Conservation (phyloP, 2,888 invertebrate genomes). For the Drosophila phalerata region DNA sequence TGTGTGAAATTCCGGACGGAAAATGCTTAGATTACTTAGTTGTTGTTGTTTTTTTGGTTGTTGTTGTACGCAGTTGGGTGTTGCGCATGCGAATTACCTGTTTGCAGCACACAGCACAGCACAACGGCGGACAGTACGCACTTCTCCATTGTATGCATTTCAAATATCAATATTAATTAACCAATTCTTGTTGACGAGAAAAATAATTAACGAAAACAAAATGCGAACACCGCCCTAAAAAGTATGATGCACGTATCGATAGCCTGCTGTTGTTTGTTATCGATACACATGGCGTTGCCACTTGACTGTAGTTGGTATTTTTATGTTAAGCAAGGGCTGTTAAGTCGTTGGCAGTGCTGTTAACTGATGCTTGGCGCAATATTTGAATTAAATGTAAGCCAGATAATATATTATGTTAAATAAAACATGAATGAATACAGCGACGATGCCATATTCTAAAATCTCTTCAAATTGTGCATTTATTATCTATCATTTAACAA, state of each 20-base stretch:
- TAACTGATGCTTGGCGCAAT: not conserved
- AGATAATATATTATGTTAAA: too few species aligned
- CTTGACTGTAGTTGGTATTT: not conserved
- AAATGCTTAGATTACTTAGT: not conserved
- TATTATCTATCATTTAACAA: too few species aligned
- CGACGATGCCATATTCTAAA: too few species aligned
- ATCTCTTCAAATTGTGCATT: not conserved
- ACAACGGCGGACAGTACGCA: slow-evolving; percentile 35
- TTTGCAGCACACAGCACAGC: slow-evolving; percentile 59
- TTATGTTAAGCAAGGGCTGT: slow-evolving; percentile 5
- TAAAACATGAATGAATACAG: too few species aligned
- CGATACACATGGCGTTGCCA: slow-evolving; percentile 39
- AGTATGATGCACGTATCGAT: slow-evolving; percentile 59
- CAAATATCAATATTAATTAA: slow-evolving; percentile 19
- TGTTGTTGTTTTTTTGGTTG: slow-evolving; percentile 11
- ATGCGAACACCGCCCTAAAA: slow-evolving; percentile 66
- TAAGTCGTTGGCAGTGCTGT: not conserved
- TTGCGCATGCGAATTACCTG: slow-evolving; percentile 53
- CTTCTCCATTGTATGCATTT: slow-evolving; percentile 61
- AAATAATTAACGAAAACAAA: slow-evolving; percentile 62
- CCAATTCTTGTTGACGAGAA: slow-evolving; percentile 8
- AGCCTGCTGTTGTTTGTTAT: slow-evolving; percentile 8
- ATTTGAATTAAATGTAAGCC: too few species aligned
- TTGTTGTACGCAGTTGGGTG: slow-evolving; percentile 47
- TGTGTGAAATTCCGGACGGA: slow-evolving; percentile 73